Conservation (phyloP, 2,113 vertebrate genomes). For the Scytalopus superciliaris region DNA sequence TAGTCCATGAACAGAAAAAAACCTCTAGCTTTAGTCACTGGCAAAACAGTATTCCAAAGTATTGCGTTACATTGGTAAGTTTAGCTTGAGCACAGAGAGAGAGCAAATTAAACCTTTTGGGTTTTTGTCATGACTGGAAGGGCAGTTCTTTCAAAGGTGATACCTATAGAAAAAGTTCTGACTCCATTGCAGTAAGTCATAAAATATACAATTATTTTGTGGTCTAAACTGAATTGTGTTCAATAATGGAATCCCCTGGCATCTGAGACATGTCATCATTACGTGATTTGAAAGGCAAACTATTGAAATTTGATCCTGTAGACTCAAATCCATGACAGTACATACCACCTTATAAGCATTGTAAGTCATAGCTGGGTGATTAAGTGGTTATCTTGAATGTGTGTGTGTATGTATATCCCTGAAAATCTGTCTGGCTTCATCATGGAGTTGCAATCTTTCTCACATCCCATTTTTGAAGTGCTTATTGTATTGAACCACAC, state of each 20-base stretch:
- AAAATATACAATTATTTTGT: background rate
- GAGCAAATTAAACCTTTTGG: background rate
- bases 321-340: background rate
- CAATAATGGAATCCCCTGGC: background rate
- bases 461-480: background rate
- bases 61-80: background rate
- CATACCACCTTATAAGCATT: background rate
- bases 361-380: background rate
- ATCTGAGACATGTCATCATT: background rate
- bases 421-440: background rate
- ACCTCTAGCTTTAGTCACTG: background rate
- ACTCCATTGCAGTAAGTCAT: background rate
- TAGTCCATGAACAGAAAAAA: background rate
- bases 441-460: background rate
- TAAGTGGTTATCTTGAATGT: background rate
- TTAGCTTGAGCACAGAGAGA: background rate
- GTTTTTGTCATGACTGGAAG: background rate
- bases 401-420: background rate
- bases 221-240: background rate
- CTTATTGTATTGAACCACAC: background rate
- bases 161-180: background rate
- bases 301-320: background rate
- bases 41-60: background rate
- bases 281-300: background rate
- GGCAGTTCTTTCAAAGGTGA: background rate